A percentile compares a stretch with the other conserved stretches of the same genome.
Conservation (phyloP, 1,140 invertebrate genomes). For the Harpegnathos saltator region DNA sequence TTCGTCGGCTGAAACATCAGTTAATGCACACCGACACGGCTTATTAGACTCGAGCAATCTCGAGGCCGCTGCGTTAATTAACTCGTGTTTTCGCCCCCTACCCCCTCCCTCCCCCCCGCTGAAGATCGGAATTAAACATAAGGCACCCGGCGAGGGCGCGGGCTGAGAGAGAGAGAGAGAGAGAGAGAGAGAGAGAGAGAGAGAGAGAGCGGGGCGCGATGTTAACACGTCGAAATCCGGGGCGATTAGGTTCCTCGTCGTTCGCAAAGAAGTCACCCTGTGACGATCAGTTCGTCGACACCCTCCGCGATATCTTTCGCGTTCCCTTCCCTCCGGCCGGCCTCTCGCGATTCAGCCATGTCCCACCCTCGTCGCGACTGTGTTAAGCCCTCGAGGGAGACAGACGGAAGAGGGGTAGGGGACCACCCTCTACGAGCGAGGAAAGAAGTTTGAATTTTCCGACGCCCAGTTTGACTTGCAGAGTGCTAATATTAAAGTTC, state of each 20-base stretch:
- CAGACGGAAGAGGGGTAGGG: neutral
- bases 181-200: too few species aligned
- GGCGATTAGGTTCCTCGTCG: slow-evolving; percentile 28
- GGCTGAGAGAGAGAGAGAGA: too few species aligned
- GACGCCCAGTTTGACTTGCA: slow-evolving; percentile 74
- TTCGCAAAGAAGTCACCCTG: slow-evolving; percentile 7
- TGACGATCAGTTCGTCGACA: neutral
- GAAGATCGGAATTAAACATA: slow-evolving; percentile 66
- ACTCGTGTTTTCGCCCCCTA: slow-evolving; percentile 61
- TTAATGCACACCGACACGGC: slow-evolving; percentile 49
- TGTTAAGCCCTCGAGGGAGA: slow-evolving; percentile 1
- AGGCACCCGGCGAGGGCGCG: neutral
- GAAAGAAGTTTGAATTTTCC: slow-evolving; percentile 75
- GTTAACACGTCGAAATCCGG: slow-evolving; percentile 19
- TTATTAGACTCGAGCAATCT: slow-evolving; percentile 52
- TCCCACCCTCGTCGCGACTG: slow-evolving; percentile 13
- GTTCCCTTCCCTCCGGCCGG: neutral
- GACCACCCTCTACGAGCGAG: slow-evolving; percentile 8
- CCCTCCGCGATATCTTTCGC: neutral
- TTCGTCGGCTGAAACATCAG: neutral
- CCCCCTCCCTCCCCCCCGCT: too few species aligned
- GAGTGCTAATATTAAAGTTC: slow-evolving; percentile 79
- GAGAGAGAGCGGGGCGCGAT: too few species aligned
- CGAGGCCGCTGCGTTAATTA: slow-evolving; percentile 61
- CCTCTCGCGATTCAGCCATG: slow-evolving; percentile 12